Evolutionary conservation across 2,888 invertebrate genomes (phyloP), one percentile per base, ranked within the genome.

Genomic region (Galerucella pusilla): DNA sequence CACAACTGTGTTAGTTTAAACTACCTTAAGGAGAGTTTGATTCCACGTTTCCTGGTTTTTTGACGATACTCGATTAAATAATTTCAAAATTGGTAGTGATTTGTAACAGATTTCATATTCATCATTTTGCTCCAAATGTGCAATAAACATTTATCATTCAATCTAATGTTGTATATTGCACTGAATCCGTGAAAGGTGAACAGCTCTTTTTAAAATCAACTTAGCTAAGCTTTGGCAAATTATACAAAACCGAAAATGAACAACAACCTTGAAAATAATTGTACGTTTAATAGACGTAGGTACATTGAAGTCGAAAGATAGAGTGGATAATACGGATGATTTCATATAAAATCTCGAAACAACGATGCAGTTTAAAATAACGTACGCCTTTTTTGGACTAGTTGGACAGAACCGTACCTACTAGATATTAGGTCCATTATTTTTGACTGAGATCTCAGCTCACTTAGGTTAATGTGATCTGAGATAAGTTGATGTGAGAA

Each of bases 211-310:
- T 59, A 65, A 71, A 65, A 71, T 71, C 71, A 42, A 71, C 64
- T 63, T 61, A 52, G 20, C 60, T 60, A 60, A 14, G 42, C 35
- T 65, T 11, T 45, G 65, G 65, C 71, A 25, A 71, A 71, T 71
- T 65, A 65, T 70, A 63, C 59, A 35, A 35, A 71, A 65, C 57
- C 71, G 16, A 65, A 65, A 71, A 71, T 64, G 71, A 57, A 71
- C 28, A 57, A 25, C 25, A 71, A 25, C 71, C 71, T 71, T 71
- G 71, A 65, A 71, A 71, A 71, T 71, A 71, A 71, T 71, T 71
- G 71, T 52, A 64, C 60, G 59, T 71, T 71, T 64, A 35, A 52
- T 54, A 64, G 71, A 64, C 63, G 28, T n/a, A n/a, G n/a, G n/a
- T 25, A 35, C 28, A 35, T 42, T 66, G 16, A 66, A 45, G 49